Base-by-base conservation (phyloP, 2,113 vertebrate species). In the Sander lucioperca region DNA sequence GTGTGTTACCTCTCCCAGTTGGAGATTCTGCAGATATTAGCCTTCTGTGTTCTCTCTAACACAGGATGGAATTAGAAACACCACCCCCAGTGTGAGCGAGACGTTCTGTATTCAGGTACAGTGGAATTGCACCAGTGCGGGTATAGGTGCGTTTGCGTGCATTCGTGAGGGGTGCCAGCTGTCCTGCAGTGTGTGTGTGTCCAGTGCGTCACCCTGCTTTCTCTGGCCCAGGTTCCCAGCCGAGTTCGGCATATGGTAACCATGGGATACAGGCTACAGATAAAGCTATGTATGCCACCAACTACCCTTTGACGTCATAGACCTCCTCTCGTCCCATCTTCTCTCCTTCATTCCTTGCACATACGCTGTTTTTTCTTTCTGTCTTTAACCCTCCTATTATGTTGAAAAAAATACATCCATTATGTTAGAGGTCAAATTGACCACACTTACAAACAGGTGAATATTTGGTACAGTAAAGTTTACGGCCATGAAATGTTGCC, bases 231-330 rank as follows among this genome's bases (percentile, higher is more conserved):
- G 88, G 85, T 91, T 90, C 89, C 92, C 90, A 83, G 93, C 91
- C 88, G 88, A 88, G 91, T 88, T 77, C 77, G 88, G 91, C 95
- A 96, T 96, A 95, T 96, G 95, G 94, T 92, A 91, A 93, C 91
- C 92, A 93, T 93, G 89, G 92, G 92, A 93, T 87, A 88, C 90
- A 82, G 79, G 89, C 93, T 75, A 75, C 86, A 89, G 88, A 90
- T 90, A 92, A 90, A 75, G 74, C 47, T 83, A 86, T 71, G 65
- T 53, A 74, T 83, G 84, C 85, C 89, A 88, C 91, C 84, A 86
- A 74, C 82, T 83, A 80, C 64, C 64, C 65, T 80, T 90, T 91
- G 89, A 89, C 88, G 91, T 93, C 90, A 93, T 59, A 67, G 72
- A 74, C 73, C 54, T 67, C 36, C 33, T 78, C 33, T 70, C 57